phyloP scores from a whole-genome alignment of 2,797 vertebrate genomes.

The Melanogrammus aeglefinus region DNA sequence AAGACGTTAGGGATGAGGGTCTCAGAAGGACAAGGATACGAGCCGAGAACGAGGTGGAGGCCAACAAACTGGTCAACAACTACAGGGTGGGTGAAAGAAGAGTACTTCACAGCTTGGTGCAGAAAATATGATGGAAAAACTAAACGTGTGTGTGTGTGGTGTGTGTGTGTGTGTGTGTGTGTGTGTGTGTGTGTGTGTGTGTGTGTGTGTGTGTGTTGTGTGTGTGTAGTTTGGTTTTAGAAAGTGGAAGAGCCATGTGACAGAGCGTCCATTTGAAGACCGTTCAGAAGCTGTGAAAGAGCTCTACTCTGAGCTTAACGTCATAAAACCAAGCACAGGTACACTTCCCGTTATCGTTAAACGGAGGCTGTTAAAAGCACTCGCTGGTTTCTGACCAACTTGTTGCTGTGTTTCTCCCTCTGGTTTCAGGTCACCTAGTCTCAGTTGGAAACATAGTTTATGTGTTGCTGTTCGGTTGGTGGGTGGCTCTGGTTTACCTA shows the following conservation, averaged over 20 bases:
- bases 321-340: conserved; percentile 74
- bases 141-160: background rate
- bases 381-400: background rate
- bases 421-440: conserved; percentile 70
- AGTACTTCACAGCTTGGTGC: background rate
- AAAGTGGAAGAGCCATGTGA: conserved; percentile 92
- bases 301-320: conserved; percentile 84
- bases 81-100: conserved; percentile 70
- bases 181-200: conserved; percentile 6
- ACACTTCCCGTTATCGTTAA: conserved; percentile 29
- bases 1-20: conserved; percentile 73
- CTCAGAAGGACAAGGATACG: conserved; percentile 76
- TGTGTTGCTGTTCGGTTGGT: conserved; percentile 85
- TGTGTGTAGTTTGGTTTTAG: conserved; percentile 84
- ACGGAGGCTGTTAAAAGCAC: background rate
- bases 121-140: background rate
- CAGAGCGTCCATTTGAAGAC: conserved; percentile 80
- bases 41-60: conserved; percentile 81
- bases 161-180: conserved; percentile 16
- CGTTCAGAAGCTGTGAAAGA: conserved; percentile 86
- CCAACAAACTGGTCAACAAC: conserved; percentile 85
- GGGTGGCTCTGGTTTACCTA: conserved; percentile 78
- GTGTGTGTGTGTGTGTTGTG: conserved; percentile 16
- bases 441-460: conserved; percentile 82
- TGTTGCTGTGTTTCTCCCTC: conserved; percentile 4